Evolutionary conservation across 2,797 vertebrate species (phyloP), one percentile per base, ranked within the genome.

Genomic region (Acipenser oxyrinchus): DNA sequence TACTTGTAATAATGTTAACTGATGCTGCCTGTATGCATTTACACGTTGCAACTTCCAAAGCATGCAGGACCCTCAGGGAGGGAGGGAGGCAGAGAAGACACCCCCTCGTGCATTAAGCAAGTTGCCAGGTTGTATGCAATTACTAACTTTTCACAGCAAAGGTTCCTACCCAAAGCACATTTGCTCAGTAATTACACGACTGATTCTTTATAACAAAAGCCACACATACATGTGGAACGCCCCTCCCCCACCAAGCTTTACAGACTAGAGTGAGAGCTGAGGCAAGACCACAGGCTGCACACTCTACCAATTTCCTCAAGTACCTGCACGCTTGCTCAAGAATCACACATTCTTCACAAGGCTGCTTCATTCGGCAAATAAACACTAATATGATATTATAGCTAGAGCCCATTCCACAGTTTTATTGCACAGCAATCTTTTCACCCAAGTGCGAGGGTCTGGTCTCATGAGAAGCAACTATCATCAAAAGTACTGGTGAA

Each of bases 251-350:
- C 18, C 0, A 51, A 9, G 23, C 2, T 23, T 7, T 9, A 53
- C 52, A 10, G 13, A 6, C 55, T 11, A 10, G 23, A 48, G 64
- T 55, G 50, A 23, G 15, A 15, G 15, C 63, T 37, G 23, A 37
- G 23, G 23, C 23, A 37, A 37, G 23, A n/a, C 10, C 51, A 15
- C 62, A 63, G 9, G 6, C 50, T n/a, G 50, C 48, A 37, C 58
- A 66, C 73, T 72, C 59, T 69, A 70, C 50, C 69, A 65, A 65
- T 23, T 52, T 49, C 68, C 52, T 48, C 70, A 58, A 69, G 66
- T 69, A 70, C 52, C 66, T 67, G 70, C 51, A 66, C 49, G 76
- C 50, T 10, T 61, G 66, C 61, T 49, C 51, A 57, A 63, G 13
- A 50, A 69, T 50, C 57, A 10, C 5, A 63, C 66, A 57, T 67